phyloP scores from a whole-genome alignment of 2,797 vertebrate genomes.

The Tragelaphus eurycerus region DNA sequence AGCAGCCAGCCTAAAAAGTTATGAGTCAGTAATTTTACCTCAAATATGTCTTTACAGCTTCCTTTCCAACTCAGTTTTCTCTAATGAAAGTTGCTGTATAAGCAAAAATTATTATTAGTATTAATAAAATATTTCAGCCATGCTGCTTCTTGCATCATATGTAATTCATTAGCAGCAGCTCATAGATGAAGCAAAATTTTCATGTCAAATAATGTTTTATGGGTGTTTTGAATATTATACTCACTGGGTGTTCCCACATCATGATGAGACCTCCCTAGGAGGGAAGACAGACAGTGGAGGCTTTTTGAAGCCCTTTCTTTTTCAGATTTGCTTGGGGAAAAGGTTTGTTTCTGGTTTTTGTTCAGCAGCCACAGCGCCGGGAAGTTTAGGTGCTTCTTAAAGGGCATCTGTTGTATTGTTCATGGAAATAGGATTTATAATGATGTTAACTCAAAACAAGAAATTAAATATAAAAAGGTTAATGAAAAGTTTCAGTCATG shows the following conservation, averaged over 20 bases:
- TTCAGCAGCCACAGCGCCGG: not conserved
- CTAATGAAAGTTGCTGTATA: slow-evolving; percentile 68
- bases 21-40: slow-evolving; percentile 59
- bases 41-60: slow-evolving; percentile 63
- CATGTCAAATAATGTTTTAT: slow-evolving; percentile 70
- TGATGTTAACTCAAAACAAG: slow-evolving; percentile 77
- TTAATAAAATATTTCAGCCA: slow-evolving; percentile 77
- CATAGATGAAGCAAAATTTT: slow-evolving; percentile 57
- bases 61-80: slow-evolving; percentile 64
- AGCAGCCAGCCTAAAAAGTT: slow-evolving; percentile 43
- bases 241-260: slow-evolving; percentile 36
- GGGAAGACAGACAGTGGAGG: not conserved
- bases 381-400: slow-evolving; percentile 65
- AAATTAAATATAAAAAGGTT: slow-evolving; percentile 82
- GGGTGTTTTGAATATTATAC: slow-evolving; percentile 60
- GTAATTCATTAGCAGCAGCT: slow-evolving; percentile 72
- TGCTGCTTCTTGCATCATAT: slow-evolving; percentile 66
- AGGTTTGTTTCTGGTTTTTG: not conserved
- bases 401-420: slow-evolving; percentile 60
- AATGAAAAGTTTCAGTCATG: slow-evolving; percentile 82
- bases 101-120: slow-evolving; percentile 76
- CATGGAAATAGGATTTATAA: slow-evolving; percentile 65
- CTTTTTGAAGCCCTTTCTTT: not conserved
- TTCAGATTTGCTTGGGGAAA: not conserved
- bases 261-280: slow-evolving; percentile 47